Evolutionary conservation across 1,140 invertebrate genomes (phyloP), one percentile per base, ranked within the genome.

Genomic region (Ericerus pela): DNA sequence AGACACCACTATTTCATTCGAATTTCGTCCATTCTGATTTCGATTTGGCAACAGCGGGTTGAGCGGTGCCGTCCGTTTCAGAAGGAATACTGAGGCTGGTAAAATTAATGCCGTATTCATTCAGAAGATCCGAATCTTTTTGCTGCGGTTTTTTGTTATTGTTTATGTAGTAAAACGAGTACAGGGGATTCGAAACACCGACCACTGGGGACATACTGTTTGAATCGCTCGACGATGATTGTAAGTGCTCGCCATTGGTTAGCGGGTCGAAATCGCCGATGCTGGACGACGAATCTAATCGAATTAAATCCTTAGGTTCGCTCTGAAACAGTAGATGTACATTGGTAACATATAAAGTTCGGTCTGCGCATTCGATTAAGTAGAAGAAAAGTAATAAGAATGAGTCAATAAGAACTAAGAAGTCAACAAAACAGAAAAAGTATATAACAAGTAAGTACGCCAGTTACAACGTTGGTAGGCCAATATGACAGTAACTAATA

Each of bases 201-300:
- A 66, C 62, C 66, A 70, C 69, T 57, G 72, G 62, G 20, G 28
- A 33, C 27, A 55, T 29, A 30, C n/a, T 28, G 51, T 24, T 52
- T n/a, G 24, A 52, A 8, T 62, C 53, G 30, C 38, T n/a, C 47
- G 57, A 53, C 55, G 51, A 54, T 18, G 31, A 57, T n/a, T n/a
- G n/a, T n/a, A n/a, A 18, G 51, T 47, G 36, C 58, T 54, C 59
- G 57, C 67, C 72, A 4, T 72, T 70, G 55, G 74, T 66, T 55
- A 80, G 62, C 6, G 78, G 78, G 64, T 80, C 77, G 59, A 80
- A 79, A 57, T 79, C 77, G 18, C 79, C 76, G 6, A 70, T 66
- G 58, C 73, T 76, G 33, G 72, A 69, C 6, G 28, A 31, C 30
- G 75, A 75, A 63, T 79, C 77, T 53, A 80, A 63, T 33, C 73